Conservation (phyloP, 2,113 vertebrate genomes). For the Peromyscus maniculatus region DNA sequence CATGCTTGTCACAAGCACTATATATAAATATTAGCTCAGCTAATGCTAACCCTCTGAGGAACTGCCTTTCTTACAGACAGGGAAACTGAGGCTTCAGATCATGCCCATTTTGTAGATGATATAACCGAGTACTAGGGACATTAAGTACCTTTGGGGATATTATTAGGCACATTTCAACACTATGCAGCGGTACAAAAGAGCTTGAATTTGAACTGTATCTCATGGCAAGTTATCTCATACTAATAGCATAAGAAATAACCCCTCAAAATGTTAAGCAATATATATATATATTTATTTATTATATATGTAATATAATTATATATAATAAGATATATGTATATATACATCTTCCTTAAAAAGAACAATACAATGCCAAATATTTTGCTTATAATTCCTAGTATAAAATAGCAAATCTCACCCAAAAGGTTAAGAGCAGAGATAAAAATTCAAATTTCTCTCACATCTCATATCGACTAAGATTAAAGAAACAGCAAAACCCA, state of each 20-base stretch:
- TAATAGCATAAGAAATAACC: not conserved
- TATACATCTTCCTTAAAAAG: not conserved
- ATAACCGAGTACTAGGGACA: not conserved
- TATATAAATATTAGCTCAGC: not conserved
- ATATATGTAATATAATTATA: no score
- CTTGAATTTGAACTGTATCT: not conserved
- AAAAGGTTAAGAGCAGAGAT: not conserved
- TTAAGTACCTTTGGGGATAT: not conserved
- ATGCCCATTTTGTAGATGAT: not conserved
- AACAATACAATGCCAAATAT: not conserved
- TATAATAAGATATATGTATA: no score
- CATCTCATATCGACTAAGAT: not conserved
- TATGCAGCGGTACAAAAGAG: not conserved
- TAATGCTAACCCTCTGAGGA: not conserved
- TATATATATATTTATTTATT: no score
- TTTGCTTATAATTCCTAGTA: not conserved
- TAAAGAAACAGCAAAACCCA: not conserved
- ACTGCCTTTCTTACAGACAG: not conserved
- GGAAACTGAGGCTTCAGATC: not conserved
- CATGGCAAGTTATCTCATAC: not conserved
- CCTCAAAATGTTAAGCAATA: not conserved
- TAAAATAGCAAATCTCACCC: not conserved
- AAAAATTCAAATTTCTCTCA: conserved; percentile 6
- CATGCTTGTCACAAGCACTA: not conserved
- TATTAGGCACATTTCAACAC: not conserved